These are phyloP conservation scores for Tipula unca DNA, from an alignment of 2,888 invertebrate species.

Conservation along the genomic window DNA sequence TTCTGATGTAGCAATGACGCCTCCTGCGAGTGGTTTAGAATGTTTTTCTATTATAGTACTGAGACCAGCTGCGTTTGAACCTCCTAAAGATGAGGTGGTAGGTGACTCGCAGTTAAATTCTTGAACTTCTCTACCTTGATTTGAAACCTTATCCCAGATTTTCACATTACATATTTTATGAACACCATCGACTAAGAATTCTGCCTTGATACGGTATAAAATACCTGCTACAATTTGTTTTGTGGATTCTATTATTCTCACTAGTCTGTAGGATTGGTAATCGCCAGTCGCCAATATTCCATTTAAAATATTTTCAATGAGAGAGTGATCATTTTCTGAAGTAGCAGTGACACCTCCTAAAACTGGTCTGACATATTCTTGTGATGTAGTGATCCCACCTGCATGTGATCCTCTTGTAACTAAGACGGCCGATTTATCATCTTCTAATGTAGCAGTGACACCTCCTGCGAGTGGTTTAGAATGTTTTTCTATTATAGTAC, in stretches of 20 bases:
- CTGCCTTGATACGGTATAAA: conserved; percentile 49
- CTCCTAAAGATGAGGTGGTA: background rate
- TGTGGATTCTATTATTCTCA: conserved; percentile 41
- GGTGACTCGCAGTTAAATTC: background rate
- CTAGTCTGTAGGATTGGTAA: background rate
- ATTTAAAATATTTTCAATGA: background rate
- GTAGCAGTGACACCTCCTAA: background rate
- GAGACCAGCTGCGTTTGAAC: background rate
- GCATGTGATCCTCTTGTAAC: background rate
- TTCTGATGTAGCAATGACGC: background rate
- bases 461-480: background rate
- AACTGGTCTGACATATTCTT: background rate
- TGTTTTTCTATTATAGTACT: background rate
- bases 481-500: background rate
- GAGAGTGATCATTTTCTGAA: background rate
- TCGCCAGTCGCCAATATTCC: background rate
- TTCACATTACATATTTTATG: conserved; percentile 29
- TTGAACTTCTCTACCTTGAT: background rate
- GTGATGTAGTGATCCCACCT: background rate
- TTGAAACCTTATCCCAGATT: background rate
- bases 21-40: background rate
- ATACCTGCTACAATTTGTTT: conserved; percentile 48
- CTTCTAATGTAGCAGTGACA: background rate
- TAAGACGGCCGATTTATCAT: background rate
- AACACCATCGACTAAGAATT: conserved; percentile 46